A percentile compares a stretch with the other conserved stretches of the same genome.
Conservation (phyloP, 1,140 invertebrate species). For the Dendrolimus punctatus region DNA sequence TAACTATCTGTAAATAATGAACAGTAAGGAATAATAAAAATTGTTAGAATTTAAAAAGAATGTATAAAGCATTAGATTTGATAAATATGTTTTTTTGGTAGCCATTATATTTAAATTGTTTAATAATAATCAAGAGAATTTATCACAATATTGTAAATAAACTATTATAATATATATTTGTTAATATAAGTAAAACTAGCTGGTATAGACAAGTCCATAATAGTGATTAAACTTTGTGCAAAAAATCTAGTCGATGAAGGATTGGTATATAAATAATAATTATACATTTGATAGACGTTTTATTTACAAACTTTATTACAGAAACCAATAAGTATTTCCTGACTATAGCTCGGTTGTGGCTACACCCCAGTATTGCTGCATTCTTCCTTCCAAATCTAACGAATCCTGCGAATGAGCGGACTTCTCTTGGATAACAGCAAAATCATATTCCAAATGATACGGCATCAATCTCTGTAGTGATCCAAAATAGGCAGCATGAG, state of each 20-base stretch:
- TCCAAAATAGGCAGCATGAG: conserved; percentile 89
- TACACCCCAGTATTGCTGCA: conserved; percentile 91
- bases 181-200: conserved; percentile 31
- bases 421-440: conserved; percentile 85
- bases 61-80: too few relatives aligned
- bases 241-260: conserved; percentile 68
- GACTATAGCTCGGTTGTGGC: conserved; percentile 84
- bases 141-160: conserved; percentile 53
- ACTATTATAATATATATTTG: conserved; percentile 31
- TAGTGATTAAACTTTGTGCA: conserved; percentile 55
- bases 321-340: conserved; percentile 15
- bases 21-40: too few relatives aligned
- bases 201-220: conserved; percentile 33
- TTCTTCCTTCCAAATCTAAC: conserved; percentile 82
- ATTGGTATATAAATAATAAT: conserved; percentile 63
- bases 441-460: conserved; percentile 88
- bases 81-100: background rate
- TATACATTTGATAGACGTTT: conserved; percentile 50
- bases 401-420: conserved; percentile 77
- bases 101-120: conserved; percentile 1
- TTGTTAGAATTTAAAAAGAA: too few relatives aligned
- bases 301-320: conserved; percentile 44
- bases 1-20: too few relatives aligned
- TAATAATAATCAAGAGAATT: conserved; percentile 10
- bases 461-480: conserved; percentile 87